Base-by-base conservation (phyloP, 2,113 vertebrate genomes). In the Phycodurus eques region DNA sequence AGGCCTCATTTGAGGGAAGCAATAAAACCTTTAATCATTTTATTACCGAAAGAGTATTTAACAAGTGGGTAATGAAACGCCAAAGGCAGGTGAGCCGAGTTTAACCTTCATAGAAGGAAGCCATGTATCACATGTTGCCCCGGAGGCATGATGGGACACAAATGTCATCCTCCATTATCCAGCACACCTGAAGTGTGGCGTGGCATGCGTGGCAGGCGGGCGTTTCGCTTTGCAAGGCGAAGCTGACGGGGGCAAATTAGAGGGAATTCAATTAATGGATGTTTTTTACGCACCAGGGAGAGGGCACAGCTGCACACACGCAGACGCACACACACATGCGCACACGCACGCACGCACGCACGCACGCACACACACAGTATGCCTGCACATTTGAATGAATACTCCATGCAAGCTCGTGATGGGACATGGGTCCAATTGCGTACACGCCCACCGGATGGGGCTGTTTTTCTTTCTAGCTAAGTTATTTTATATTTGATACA, bases 1-100 rank as follows among this genome's bases (percentile, higher is more conserved):
- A 94, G 93, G 94, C 93, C 95, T 98, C 95, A 98, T 98, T 99
- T 97, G 95, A 96, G 95, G 95, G 94, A 94, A 94, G 96, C 95
- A 96, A 98, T 99, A 96, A 97, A 99, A 95, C 92, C 95, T 96
- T 95, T 96, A 96, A 98, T 97, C 94, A 98, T 97, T 99, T 97
- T 98, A 99, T 98, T 97, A 98, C 96, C 97, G 96, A 98, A 99
- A 98, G 96, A 97, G 96, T 99, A 95, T 98, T 98, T 99, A 98
- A 98, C 96, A 99, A 97, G 96, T 96, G 95, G 94, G 95, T 98
- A 98, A 99, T 98, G 98, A 98, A 99, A 98, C 95, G 96, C 96
- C 97, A 98, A 96, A 98, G 96, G 96, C 96, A 96, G 96, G 95
- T 98, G 97, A 97, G 96, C 96, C 95, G 95, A 96, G 95, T 97